A percentile compares a stretch with the other conserved stretches of the same genome.
Conservation (phyloP, 1,140 invertebrate species). For the Zaprionus taronus region DNA sequence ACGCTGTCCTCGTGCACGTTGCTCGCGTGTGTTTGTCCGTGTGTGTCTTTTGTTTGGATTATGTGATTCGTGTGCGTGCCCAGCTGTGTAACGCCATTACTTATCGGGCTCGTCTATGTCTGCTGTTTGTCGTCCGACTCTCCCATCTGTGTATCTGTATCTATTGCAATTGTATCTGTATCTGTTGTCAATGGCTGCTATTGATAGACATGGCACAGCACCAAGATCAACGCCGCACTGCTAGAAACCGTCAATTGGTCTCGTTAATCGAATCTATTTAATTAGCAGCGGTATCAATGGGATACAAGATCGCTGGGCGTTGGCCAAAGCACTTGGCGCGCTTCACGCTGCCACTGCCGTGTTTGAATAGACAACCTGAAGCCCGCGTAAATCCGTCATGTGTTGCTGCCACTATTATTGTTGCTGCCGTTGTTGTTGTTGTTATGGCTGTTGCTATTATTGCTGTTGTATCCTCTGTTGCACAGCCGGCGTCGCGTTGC, state of each 20-base stretch:
- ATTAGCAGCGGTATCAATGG: conserved; percentile 31
- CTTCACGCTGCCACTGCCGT: background rate
- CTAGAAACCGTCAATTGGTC: conserved; percentile 24
- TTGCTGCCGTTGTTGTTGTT: background rate
- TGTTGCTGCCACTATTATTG: background rate
- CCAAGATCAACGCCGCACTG: conserved; percentile 69
- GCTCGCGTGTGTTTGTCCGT: background rate
- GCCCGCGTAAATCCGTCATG: conserved; percentile 36
- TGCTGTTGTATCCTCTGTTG: conserved; percentile 5
- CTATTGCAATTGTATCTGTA: conserved; percentile 13
- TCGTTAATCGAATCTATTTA: conserved; percentile 31
- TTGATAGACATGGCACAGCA: conserved; percentile 78
- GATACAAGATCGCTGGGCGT: conserved; percentile 53
- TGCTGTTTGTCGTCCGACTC: conserved; percentile 27
- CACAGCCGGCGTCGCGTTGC: conserved; percentile 50
- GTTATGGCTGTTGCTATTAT: background rate
- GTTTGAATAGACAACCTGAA: conserved; percentile 25
- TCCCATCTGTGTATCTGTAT: conserved; percentile 17
- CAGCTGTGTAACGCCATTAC: conserved; percentile 39
- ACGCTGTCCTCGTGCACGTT: background rate
- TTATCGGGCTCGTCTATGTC: conserved; percentile 33
- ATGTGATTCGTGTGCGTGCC: conserved; percentile 24
- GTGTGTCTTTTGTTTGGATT: conserved; percentile 40
- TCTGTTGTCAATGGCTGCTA: conserved; percentile 76
- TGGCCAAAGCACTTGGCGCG: conserved; percentile 37